Evolutionary conservation across 2,113 vertebrate genomes (phyloP), one percentile per base, ranked within the genome.

Genomic region (Empidonax traillii): DNA sequence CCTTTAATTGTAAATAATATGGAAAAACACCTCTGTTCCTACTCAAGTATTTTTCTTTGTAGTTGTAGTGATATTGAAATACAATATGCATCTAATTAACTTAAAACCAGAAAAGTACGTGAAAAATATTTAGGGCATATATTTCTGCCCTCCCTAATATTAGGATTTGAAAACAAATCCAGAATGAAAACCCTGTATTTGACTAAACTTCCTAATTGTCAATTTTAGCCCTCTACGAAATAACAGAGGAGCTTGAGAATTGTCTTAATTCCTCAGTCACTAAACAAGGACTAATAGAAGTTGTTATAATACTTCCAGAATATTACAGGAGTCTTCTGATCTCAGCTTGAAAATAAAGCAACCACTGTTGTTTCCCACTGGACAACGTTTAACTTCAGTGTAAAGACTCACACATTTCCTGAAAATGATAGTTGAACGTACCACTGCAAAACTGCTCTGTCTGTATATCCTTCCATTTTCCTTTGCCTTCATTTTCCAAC

Each of bases 1-100:
- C 39, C 58, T 56, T 41, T 20, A 31, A 9, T 49, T 82, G 17
- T 22, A 39, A 46, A 31, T 66, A 30, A 27, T 43, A 21, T 47
- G 10, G 5, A 25, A 55, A 74, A 23, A 6, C 0, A 0, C 0
- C 12, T 46, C 15, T 65, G 2, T 65, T 43, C 1, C 4, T 30
- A 58, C 13, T 52, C 27, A 23, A 33, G 5, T 62, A 9, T 19
- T 66, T 79, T 73, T 53, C 4, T 31, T 69, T 72, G 28, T 49
- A 62, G 13, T 56, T 35, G 9, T 49, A 58, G 18, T 35, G 12
- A 23, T 62, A 35, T 2, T 66, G 23, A 67, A 84, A 46, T 37
- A n/a, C 18, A 20, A 23, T 31, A 41, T 10, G 3, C 4, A 33
- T 62, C 28, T 56, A 61, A 69, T 49, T 49, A 66, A 51, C 8